Evolutionary conservation across 2,797 vertebrate genomes (phyloP).

Genomic region (Linurgus olivaceus): DNA sequence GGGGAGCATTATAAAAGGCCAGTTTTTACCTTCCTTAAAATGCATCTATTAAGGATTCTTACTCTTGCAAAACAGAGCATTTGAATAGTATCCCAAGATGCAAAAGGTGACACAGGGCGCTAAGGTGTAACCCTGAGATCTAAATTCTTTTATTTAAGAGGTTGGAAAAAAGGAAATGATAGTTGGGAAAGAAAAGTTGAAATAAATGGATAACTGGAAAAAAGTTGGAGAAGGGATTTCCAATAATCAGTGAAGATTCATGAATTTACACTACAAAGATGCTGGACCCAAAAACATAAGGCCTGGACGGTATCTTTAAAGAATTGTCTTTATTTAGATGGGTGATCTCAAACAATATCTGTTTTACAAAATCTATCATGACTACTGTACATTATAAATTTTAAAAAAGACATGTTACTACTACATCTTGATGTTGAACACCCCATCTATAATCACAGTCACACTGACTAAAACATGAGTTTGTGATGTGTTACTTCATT

Average conservation of each 20-base stretch:
- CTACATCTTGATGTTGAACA: slow-evolving; percentile 21
- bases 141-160: not conserved
- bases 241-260: not conserved
- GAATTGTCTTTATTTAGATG: not conserved
- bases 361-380: not conserved
- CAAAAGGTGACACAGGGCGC: not conserved
- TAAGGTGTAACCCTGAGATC: not conserved
- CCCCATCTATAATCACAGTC: slow-evolving; percentile 28
- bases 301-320: not conserved
- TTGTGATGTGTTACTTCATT: slow-evolving; percentile 56
- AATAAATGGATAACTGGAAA: not conserved
- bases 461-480: slow-evolving; percentile 67
- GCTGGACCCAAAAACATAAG: not conserved
- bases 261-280: not conserved
- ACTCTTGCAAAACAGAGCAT: not conserved
- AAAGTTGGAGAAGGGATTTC: not conserved
- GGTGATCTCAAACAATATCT: not conserved
- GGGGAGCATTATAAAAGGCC: not conserved
- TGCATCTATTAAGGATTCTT: not conserved
- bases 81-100: not conserved
- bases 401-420: slow-evolving; percentile 19
- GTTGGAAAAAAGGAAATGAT: not conserved
- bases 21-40: not conserved
- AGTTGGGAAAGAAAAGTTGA: not conserved
- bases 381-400: not conserved